These are phyloP conservation scores for Tromatobia lineatoria DNA, from an alignment of 2,888 invertebrate genomes.

Conservation along the genomic window DNA sequence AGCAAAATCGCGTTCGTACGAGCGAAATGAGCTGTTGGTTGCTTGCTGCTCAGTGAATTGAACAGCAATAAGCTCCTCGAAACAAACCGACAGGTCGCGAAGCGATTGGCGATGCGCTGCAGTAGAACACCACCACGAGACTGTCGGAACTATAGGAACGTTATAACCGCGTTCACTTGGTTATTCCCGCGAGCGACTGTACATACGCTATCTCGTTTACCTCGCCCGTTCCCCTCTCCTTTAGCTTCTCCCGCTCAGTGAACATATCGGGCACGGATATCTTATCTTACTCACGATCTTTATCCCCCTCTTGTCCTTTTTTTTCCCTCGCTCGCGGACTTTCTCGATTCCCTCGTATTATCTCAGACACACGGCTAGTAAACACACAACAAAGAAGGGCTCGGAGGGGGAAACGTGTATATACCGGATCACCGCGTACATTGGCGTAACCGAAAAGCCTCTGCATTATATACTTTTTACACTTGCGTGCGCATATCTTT, in stretches of 20 bases:
- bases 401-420: not conserved
- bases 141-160: conserved; percentile 21
- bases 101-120: conserved; percentile 57
- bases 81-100: conserved; percentile 64
- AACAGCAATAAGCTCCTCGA: conserved; percentile 61
- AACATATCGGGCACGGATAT: conserved; percentile 58
- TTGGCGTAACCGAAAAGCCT: conserved; percentile 48
- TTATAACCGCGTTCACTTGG: conserved; percentile 29
- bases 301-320: conserved; percentile 27
- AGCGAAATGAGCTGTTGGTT: conserved; percentile 54
- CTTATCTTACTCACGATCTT: conserved; percentile 64
- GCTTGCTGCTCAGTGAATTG: conserved; percentile 38
- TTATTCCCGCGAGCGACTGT: conserved; percentile 30
- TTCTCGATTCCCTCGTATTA: conserved; percentile 54
- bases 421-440: conserved; percentile 21
- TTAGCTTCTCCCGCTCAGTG: conserved; percentile 26
- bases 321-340: conserved; percentile 16
- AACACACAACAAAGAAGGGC: conserved; percentile 56
- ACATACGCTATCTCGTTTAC: conserved; percentile 48
- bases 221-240: conserved; percentile 7
- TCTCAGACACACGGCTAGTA: conserved; percentile 61
- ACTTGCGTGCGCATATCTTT: not conserved
- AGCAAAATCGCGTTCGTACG: conserved; percentile 49
- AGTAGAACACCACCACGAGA: conserved; percentile 17
- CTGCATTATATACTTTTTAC: conserved; percentile 28